Percentiles rank a stretch among this genome's conserved stretches.
Conservation (phyloP, 2,113 vertebrate species). For the Micromys minutus region DNA sequence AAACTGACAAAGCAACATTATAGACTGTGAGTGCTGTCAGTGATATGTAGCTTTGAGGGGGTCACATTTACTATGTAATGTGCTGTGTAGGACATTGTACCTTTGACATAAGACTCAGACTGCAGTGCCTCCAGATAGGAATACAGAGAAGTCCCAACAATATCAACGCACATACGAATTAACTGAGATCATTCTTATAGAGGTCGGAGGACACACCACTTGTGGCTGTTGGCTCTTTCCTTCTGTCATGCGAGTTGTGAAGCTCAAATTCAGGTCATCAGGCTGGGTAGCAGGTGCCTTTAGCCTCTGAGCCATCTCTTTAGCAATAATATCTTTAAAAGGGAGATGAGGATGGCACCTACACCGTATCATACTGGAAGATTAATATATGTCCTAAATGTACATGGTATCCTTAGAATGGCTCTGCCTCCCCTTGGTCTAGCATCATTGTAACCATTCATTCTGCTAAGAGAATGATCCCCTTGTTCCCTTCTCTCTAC, state of each 20-base stretch:
- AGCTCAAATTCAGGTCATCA: background rate
- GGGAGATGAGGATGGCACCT: background rate
- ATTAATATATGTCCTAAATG: background rate
- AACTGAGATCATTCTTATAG: too few relatives aligned
- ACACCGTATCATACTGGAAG: background rate
- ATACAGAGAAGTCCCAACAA: background rate
- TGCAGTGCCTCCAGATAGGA: background rate
- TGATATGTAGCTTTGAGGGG: background rate
- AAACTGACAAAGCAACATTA: background rate
- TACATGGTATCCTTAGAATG: background rate
- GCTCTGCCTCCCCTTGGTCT: background rate
- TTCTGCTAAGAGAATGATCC: fast-evolving
- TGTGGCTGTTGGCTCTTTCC: background rate
- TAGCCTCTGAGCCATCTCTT: background rate
- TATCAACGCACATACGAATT: background rate
- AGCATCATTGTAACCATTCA: background rate
- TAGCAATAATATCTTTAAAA: background rate
- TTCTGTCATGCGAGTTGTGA: background rate
- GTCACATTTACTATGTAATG: background rate
- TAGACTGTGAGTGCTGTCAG: background rate
- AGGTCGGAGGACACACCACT: background rate
- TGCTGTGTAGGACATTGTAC: background rate
- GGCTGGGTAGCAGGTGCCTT: background rate
- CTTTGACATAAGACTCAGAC: background rate
- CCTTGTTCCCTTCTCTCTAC: background rate